Percentiles rank a stretch among this genome's conserved stretches.
Conservation (phyloP, 2,888 invertebrate species). For the Nysson spinosus region DNA sequence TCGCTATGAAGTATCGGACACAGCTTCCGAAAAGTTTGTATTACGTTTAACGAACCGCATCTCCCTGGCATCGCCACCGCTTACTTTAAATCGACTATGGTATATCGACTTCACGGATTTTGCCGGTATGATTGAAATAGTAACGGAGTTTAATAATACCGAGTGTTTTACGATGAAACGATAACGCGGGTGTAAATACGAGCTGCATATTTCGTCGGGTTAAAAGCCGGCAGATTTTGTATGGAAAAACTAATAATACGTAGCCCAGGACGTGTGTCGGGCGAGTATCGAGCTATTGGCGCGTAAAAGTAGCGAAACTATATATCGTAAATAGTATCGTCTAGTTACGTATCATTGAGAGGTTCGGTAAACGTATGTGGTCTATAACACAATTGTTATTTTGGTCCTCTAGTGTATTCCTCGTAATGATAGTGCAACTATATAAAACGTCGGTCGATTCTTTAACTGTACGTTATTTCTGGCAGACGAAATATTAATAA, state of each 20-base stretch:
- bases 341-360: conserved; percentile 15
- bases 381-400: conserved; percentile 55
- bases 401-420: conserved; percentile 38
- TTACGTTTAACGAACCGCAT: not conserved
- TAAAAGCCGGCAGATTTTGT: no score
- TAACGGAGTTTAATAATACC: no score
- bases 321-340: conserved; percentile 21
- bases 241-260: no score
- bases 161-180: no score
- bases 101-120: no score
- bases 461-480: conserved; percentile 52
- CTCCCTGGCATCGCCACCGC: no score
- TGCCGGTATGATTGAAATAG: no score
- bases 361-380: conserved; percentile 16
- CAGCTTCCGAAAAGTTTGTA: not conserved
- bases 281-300: conserved; percentile 3
- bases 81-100: no score
- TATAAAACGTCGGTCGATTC: conserved; percentile 45
- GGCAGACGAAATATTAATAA: conserved; percentile 58
- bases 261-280: not conserved
- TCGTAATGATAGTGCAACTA: conserved; percentile 23
- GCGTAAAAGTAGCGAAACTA: conserved; percentile 21
- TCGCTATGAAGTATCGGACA: conserved; percentile 25
- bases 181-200: no score
- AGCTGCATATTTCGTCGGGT: no score